Evolutionary conservation across 2,797 vertebrate species (phyloP).

Genomic region (Adrianichthys oophorus): DNA sequence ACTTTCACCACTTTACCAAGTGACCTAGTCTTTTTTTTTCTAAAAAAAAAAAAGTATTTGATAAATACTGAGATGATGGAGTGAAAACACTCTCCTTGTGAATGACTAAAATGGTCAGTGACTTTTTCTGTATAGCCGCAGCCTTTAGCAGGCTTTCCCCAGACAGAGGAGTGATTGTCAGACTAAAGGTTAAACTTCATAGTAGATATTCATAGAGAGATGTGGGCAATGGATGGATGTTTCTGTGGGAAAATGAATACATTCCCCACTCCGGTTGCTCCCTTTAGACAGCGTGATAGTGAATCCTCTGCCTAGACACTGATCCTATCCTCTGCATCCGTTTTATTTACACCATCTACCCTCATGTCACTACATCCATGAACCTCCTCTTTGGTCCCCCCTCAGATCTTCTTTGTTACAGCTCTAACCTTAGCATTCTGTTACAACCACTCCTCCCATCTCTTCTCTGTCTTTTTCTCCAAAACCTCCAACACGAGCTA

Average conservation of each 20-base stretch:
- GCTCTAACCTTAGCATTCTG: too few relatives aligned
- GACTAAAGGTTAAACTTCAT: constrained; percentile 20
- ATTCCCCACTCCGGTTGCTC: not conserved
- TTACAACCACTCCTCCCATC: too few relatives aligned
- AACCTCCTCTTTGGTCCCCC: too few relatives aligned
- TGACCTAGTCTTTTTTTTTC: not conserved
- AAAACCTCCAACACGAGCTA: too few relatives aligned
- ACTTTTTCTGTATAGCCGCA: constrained; percentile 11
- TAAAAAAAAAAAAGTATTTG: constrained; percentile 1
- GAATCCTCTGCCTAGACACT: too few relatives aligned
- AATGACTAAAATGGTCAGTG: constrained; percentile 4
- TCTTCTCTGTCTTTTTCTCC: too few relatives aligned
- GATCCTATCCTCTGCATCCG: too few relatives aligned
- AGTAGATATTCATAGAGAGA: constrained; percentile 4
- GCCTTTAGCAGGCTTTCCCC: constrained; percentile 8
- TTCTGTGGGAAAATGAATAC: not conserved
- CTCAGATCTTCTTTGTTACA: too few relatives aligned
- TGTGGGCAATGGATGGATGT: not conserved
- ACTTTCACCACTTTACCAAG: not conserved
- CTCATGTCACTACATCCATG: too few relatives aligned
- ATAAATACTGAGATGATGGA: not conserved
- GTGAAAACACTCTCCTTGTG: constrained; percentile 5
- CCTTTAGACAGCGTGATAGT: too few relatives aligned
- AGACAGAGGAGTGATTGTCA: constrained; percentile 9
- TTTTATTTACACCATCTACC: too few relatives aligned